Conservation (phyloP, 92 coral and sea anemone genomes). For the Phymanthus crucifer region DNA sequence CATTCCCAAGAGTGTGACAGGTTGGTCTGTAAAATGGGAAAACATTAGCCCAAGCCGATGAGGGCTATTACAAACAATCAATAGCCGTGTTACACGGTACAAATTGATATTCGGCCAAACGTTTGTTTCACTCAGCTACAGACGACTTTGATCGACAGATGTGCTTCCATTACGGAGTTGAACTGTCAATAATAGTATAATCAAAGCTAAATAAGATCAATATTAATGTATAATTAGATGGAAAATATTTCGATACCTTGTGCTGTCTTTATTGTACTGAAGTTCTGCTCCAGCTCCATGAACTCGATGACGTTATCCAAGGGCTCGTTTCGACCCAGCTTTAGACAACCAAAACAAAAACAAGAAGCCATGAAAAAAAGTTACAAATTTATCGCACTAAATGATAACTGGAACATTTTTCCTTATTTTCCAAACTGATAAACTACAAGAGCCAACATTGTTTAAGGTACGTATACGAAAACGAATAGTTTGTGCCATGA, state of each 20-base stretch:
- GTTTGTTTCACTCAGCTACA: too few species aligned
- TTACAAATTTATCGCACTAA: not conserved
- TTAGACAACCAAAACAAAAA: constrained; percentile 18
- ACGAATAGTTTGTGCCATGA: not conserved
- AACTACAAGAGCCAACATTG: not conserved
- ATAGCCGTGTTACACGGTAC: too few species aligned
- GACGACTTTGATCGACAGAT: too few species aligned
- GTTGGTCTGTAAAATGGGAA: too few species aligned
- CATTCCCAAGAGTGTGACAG: too few species aligned
- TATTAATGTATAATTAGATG: not conserved
- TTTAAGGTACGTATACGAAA: not conserved
- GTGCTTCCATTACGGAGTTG: too few species aligned
- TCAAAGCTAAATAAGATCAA: not conserved
- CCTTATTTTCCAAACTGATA: not conserved
- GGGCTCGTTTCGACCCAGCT: constrained; percentile 87
- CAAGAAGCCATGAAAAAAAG: not conserved
- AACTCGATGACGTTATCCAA: constrained; percentile 89
- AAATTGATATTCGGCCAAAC: too few species aligned
- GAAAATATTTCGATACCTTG: constrained; percentile 49
- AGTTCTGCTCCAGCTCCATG: constrained; percentile 93
- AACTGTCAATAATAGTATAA: not conserved
- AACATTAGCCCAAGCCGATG: too few species aligned
- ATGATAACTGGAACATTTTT: not conserved
- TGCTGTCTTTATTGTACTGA: constrained; percentile 75
- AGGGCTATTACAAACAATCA: too few species aligned